A percentile compares a stretch with the other conserved stretches of the same genome.
Conservation (phyloP, 2,888 invertebrate genomes). For the Agrochola macilenta region DNA sequence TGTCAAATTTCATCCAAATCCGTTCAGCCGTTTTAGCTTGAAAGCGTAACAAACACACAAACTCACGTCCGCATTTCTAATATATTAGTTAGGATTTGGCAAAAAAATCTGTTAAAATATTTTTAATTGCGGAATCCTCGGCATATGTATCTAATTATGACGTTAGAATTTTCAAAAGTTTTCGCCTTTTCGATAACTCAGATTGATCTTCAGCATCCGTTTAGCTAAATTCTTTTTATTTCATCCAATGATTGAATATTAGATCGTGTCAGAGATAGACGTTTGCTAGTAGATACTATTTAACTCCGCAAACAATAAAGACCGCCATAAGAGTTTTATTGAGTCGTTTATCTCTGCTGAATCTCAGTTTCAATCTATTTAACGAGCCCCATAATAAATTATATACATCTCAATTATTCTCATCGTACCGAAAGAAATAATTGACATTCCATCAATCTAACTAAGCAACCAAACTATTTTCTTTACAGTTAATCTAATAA, state of each 20-base stretch:
- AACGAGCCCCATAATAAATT: slow-evolving; percentile 54
- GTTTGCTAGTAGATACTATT: slow-evolving; percentile 33
- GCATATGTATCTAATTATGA: not conserved
- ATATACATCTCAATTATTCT: slow-evolving; percentile 29
- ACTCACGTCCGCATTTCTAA: too few species aligned
- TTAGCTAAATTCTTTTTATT: slow-evolving; percentile 10
- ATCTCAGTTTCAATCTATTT: slow-evolving; percentile 60
- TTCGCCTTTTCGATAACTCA: not conserved
- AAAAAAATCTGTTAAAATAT: not conserved
- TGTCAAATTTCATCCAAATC: too few species aligned
- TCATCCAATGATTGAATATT: slow-evolving; percentile 31
- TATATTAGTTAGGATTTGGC: too few species aligned
- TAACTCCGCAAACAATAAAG: slow-evolving; percentile 57
- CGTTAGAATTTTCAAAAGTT: not conserved
- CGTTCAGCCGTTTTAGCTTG: too few species aligned
- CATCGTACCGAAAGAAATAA: slow-evolving; percentile 35
- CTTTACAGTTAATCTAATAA: not conserved
- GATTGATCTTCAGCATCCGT: not conserved
- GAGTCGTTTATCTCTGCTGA: slow-evolving; percentile 59
- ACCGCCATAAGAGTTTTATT: slow-evolving; percentile 61
- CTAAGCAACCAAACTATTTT: not conserved
- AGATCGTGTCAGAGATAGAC: slow-evolving; percentile 23
- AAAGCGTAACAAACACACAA: too few species aligned
- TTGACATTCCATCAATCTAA: slow-evolving; percentile 11
- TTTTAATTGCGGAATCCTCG: not conserved